Percentiles rank a stretch among this genome's conserved stretches.
Evolutionary conservation across 2,797 vertebrate species (phyloP).

Genomic region (Myiotriccus ornatus): DNA sequence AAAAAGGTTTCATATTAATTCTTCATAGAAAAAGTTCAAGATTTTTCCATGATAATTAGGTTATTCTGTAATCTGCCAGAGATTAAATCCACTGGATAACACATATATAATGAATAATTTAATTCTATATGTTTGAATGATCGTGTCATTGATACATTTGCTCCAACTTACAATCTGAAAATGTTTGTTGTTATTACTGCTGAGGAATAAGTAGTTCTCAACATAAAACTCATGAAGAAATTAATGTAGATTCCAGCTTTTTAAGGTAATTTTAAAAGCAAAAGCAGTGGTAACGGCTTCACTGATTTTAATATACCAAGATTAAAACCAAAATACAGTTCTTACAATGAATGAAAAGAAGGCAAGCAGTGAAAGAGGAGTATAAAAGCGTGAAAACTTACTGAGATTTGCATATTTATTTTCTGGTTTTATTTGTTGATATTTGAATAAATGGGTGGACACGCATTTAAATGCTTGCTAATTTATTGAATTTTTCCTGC

Average conservation of each 20-base stretch:
- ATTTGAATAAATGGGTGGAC: background rate
- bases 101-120: background rate
- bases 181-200: background rate
- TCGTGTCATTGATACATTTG: background rate
- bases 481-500: background rate
- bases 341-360: background rate
- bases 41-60: background rate
- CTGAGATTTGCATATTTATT: background rate
- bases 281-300: background rate
- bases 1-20: background rate
- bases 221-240: background rate
- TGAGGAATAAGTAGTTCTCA: background rate
- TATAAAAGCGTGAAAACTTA: background rate
- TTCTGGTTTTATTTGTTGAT: background rate
- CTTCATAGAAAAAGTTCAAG: background rate
- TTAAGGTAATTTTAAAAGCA: background rate
- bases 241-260: background rate
- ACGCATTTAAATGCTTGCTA: background rate
- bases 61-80: background rate
- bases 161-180: background rate
- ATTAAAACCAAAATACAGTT: background rate
- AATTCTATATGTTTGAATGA: background rate
- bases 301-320: background rate
- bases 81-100: background rate
- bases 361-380: background rate